phyloP scores from a whole-genome alignment of 2,888 invertebrate genomes.

The Callyntrura guangdongensis region DNA sequence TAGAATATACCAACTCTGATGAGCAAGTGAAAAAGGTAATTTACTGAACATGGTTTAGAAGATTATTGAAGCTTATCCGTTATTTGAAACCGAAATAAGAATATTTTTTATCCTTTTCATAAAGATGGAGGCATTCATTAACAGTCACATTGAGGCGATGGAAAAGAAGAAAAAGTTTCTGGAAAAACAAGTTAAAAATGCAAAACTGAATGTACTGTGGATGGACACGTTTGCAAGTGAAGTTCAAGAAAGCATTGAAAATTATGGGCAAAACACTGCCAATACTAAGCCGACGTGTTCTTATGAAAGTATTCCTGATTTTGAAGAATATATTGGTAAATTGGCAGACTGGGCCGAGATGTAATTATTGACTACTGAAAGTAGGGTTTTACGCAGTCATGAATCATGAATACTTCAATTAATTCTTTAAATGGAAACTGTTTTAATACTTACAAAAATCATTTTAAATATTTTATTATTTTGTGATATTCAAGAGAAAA shows the following conservation, averaged over 20 bases:
- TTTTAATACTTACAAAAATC: neutral
- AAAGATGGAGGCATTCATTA: conserved; percentile 75
- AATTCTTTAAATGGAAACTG: neutral
- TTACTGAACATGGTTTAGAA: neutral
- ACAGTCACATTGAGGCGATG: conserved; percentile 55
- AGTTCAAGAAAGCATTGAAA: conserved; percentile 13
- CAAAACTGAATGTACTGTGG: conserved; percentile 74
- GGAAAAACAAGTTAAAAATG: conserved; percentile 65
- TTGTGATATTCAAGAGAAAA: too few species aligned
- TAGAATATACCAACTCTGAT: conserved; percentile 46
- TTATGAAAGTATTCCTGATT: neutral
- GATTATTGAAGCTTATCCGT: neutral
- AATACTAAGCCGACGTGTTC: neutral
- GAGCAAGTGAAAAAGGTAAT: conserved; percentile 64
- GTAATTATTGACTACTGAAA: too few species aligned
- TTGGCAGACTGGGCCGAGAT: conserved; percentile 9
- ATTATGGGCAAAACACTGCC: conserved; percentile 4
- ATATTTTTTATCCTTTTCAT: neutral
- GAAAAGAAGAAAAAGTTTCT: conserved; percentile 70
- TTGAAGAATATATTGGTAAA: conserved; percentile 35
- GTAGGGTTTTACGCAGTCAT: too few species aligned
- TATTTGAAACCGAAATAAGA: neutral
- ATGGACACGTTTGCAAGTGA: conserved; percentile 65
- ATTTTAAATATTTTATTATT: too few species aligned
- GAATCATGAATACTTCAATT: too few species aligned